Evolutionary conservation across 2,113 vertebrate genomes (phyloP), one percentile per base, ranked within the genome.

Genomic region (Coturnix japonica): DNA sequence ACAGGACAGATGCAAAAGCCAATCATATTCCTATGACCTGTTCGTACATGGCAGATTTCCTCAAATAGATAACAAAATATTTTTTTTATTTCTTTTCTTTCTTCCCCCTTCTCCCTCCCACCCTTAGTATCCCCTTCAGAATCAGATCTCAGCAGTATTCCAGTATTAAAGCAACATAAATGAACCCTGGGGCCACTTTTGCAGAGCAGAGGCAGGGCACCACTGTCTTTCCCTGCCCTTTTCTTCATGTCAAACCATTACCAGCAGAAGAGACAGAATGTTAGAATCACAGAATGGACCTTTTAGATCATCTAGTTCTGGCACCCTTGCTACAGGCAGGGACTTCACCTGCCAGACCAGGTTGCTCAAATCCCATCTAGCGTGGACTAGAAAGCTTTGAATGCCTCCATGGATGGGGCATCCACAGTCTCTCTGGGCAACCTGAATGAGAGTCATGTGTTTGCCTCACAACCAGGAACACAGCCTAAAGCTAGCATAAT

Each of bases 1-100:
- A 64, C 0, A 71, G 70, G 51, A 86, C 33, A 59, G 77, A 51
- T 28, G 61, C 4, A 6, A 47, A 81, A 90, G 63, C 56, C 61
- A 43, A 30, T 23, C 44, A 43, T 57, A 39, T 18, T 37, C 54
- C 28, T 49, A 66, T 46, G 11, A 64, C 49, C 13, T 33, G 84
- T 74, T 56, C 17, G 43, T 28, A 21, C 0, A 1, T 4, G 6
- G 30, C 5, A 5, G 30, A 23, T 56, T 86, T 78, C 83, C 39
- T 43, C 37, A 51, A 74, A 53, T 31, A 74, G 7, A 66, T 16
- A 86, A 35, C 2, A 54, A 81, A 78, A 60, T 43, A 3, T 2
- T 44, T 90, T 44, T 90, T 63, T 43, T 13, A 14, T 13, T 91
- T 71, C 91, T 66, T 39, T 3, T 49, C 90, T 71, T 90, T 41